A percentile compares a stretch with the other conserved stretches of the same genome.
Evolutionary conservation across 2,888 invertebrate genomes (phyloP).

Genomic region (Heliothis peltigera): DNA sequence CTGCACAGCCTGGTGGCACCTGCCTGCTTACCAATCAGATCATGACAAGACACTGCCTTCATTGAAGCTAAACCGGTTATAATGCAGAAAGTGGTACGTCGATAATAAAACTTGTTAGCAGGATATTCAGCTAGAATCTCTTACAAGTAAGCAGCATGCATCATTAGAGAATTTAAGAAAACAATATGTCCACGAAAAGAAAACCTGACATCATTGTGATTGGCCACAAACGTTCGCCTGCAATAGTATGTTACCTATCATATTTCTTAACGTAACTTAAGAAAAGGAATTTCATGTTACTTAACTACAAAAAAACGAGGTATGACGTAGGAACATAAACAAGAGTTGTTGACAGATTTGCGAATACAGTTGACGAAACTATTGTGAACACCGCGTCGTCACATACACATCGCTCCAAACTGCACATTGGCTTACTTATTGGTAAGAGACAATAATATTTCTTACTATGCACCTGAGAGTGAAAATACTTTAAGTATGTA

Average conservation of each 20-base stretch:
- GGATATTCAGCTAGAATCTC: constrained; percentile 6
- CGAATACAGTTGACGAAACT: neutral
- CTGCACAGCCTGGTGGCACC: neutral
- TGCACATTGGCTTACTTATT: constrained; percentile 5
- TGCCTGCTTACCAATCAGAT: constrained; percentile 1
- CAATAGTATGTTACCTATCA: constrained; percentile 1
- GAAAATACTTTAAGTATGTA: neutral
- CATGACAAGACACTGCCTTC: neutral
- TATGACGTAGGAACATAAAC: constrained; percentile 21
- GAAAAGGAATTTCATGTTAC: neutral
- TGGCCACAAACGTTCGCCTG: neutral
- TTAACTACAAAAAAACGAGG: neutral
- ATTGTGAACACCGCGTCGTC: constrained; percentile 6
- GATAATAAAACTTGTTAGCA: constrained; percentile 17
- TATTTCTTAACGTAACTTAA: neutral
- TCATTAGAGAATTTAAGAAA: neutral
- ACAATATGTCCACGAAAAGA: neutral
- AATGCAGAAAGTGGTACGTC: constrained; percentile 25
- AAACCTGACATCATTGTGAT: neutral
- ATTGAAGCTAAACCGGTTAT: neutral
- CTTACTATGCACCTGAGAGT: neutral
- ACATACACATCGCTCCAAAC: neutral
- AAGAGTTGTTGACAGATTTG: constrained; percentile 36
- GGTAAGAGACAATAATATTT: constrained; percentile 18
- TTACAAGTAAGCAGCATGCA: neutral